Evolutionary conservation across 1,140 invertebrate genomes (phyloP), one percentile per base, ranked within the genome.

Genomic region (Lerema accius): DNA sequence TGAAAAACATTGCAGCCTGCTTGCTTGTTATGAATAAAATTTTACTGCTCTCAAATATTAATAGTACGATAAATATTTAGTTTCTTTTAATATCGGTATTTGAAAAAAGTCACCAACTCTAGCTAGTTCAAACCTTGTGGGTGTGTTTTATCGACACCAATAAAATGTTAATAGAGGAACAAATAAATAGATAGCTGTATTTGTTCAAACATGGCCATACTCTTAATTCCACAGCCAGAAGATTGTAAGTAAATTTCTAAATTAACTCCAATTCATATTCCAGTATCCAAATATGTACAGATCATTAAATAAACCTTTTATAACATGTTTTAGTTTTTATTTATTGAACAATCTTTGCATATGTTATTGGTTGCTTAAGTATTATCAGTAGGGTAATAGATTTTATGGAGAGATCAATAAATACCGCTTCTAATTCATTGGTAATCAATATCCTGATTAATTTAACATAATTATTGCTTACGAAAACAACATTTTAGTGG

Each of bases 121-220:
- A 6, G 0, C 19, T 49, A 32, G 49, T 51, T 35, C 10, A 10
- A 37, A 11, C n/a, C n/a, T 53, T 23, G 48, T 61, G 13, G 26
- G 56, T 61, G 55, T 48, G 59, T 61, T 78, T 80, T 77, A 80
- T 74, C 73, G 63, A 59, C 42, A 45, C 6, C 62, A 61, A 69
- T 78, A 75, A 78, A 67, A 55, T 65, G 50, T 60, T 60, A 48
- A 72, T 69, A 51, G 66, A 51, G 39, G 55, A 40, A 71, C 65
- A 74, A 42, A 71, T 63, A 74, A 68, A 74, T 58, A 65, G 39
- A 39, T 61, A 50, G 56, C 64, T 67, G 59, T 68, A 64, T 76
- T 65, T 71, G 65, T 64, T 55, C 35, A 60, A 55, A 63, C 42
- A 50, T 26, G 32, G 32, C n/a, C 7, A 14, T 50, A 37, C 37